These are phyloP conservation scores for Vandiemenella viatica DNA, from an alignment of 2,888 invertebrate species.

Conservation along the genomic window DNA sequence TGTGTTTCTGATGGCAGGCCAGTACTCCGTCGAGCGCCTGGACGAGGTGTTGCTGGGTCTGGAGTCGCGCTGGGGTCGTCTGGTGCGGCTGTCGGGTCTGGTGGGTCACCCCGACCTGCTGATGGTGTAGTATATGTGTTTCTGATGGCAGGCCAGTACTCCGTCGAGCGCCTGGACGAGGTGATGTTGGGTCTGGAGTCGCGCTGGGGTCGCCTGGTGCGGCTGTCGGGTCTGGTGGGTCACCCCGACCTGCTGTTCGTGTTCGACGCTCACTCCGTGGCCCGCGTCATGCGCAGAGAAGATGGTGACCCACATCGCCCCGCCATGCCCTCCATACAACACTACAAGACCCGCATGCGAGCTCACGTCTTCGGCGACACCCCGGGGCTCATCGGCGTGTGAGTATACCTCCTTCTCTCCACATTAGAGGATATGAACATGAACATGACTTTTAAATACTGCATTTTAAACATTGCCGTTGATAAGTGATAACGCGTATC, in stretches of 20 bases:
- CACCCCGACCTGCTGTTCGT: conserved; percentile 61
- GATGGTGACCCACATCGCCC: conserved; percentile 54
- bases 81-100: conserved; percentile 33
- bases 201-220: conserved; percentile 42
- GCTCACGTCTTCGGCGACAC: conserved; percentile 55
- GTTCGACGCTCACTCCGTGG: conserved; percentile 57
- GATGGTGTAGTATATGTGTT: conserved; percentile 53
- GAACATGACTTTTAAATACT: too few relatives aligned
- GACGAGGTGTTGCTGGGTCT: conserved; percentile 59
- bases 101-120: conserved; percentile 65
- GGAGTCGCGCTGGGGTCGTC: conserved; percentile 48
- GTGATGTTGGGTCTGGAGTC: conserved; percentile 40
- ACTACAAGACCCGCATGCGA: conserved; percentile 52
- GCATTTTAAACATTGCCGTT: too few relatives aligned
- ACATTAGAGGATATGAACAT: too few relatives aligned
- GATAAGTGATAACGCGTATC: too few relatives aligned
- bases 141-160: conserved; percentile 40
- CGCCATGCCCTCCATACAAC: conserved; percentile 54
- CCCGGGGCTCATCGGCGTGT: conserved; percentile 61
- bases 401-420: conserved; percentile 27
- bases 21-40: conserved; percentile 62
- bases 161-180: conserved; percentile 40
- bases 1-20: conserved; percentile 29
- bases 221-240: conserved; percentile 56
- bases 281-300: conserved; percentile 51